Conservation (phyloP, 2,888 invertebrate genomes). For the Clanis bilineata region DNA sequence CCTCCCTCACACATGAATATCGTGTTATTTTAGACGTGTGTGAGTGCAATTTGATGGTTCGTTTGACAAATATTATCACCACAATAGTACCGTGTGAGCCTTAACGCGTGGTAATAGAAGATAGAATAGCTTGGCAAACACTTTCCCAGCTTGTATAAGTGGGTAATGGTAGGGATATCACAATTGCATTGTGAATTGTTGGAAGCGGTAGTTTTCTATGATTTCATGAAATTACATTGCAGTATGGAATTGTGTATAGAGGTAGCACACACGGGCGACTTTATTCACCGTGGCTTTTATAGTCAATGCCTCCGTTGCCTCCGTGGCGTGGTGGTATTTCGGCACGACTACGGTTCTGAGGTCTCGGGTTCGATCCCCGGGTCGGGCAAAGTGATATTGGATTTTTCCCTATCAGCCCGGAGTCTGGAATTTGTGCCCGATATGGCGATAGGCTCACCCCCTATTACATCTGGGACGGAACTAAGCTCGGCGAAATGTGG, state of each 20-base stretch:
- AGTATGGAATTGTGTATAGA: not conserved
- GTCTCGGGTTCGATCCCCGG: too few species aligned
- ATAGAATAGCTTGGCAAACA: conserved; percentile 15
- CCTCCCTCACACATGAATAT: conserved; percentile 26
- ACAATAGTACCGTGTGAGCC: not conserved
- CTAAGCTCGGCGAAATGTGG: too few species aligned
- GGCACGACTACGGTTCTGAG: too few species aligned
- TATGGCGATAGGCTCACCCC: too few species aligned
- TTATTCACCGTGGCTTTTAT: too few species aligned
- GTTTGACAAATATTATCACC: conserved; percentile 16
- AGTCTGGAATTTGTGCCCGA: too few species aligned
- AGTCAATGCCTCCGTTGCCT: too few species aligned
- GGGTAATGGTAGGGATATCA: conserved; percentile 2
- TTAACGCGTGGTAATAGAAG: conserved; percentile 15
- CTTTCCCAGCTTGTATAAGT: not conserved
- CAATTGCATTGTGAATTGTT: conserved; percentile 14
- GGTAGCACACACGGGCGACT: too few species aligned
- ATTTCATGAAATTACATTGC: conserved; percentile 1
- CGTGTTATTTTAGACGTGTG: conserved; percentile 25
- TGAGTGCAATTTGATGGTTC: conserved; percentile 33
- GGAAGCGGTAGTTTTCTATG: not conserved
- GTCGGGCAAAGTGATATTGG: too few species aligned
- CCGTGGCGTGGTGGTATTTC: too few species aligned
- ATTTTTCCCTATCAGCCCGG: too few species aligned
- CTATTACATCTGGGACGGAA: too few species aligned